Base-by-base conservation (phyloP, 2,888 invertebrate species). In the Neocrepidodera transversa region DNA sequence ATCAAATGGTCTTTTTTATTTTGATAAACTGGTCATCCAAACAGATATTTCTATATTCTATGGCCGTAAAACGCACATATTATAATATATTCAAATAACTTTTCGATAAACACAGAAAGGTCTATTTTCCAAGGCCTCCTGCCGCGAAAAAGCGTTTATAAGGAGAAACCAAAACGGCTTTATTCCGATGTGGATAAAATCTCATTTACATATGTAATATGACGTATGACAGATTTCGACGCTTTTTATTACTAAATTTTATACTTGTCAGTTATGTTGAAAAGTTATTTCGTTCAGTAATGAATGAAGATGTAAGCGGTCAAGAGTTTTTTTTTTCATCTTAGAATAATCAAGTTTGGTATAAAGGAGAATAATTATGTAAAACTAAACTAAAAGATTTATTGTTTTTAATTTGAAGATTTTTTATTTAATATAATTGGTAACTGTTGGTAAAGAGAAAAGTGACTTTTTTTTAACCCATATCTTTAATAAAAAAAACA, bases 201-300 rank as follows among this genome's bases (percentile, higher is more conserved):
- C 36, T 43, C 36, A 58, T 58, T 51, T 58, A 51, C 57, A 58
- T 58, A 58, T 14, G 36, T 58, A 51, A 58, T 58, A 51, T 38
- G 57, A 43, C 57, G 20, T 52, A 42, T 42, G 52, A 52, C 42
- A 52, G 52, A 52, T 30, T 48, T 18, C 48, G 14, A 32, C 16
- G 8, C 10, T 48, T 52, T 52, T 52, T 52, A 52, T 52, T 52
- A 42, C 52, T 30, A 42, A 52, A 52, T 52, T 42, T 52, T 42
- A 32, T 52, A 52, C 42, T 11, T 52, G 42, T 52, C 52, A 52
- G 52, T 42, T 52, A 42, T 52, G 52, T 42, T 52, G 42, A 42
- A 30, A 32, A 13, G 32, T 32, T 13, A 13, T 32, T 32, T 32
- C 3, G 11, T 32, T 32, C 10, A n/a, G n/a, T n/a, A n/a, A n/a